Base-by-base conservation (phyloP, 2,888 invertebrate species). In the Fragum whitleyi region DNA sequence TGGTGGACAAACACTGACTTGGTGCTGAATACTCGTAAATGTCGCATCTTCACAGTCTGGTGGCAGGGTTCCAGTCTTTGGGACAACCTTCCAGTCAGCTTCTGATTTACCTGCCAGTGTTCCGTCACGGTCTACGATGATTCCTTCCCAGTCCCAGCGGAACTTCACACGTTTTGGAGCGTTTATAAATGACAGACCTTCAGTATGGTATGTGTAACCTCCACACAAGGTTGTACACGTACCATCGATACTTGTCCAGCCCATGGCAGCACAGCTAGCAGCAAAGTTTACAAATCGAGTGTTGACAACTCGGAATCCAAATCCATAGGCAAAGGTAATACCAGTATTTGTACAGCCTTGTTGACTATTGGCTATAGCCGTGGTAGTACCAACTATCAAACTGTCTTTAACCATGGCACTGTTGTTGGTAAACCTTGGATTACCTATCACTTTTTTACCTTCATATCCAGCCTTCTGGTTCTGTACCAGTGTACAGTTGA, bases 381-480 rank as follows among this genome's bases (percentile, higher is more conserved):
- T 78, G 26, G 85, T 85, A 19, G 23, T 73, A n/a, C 79, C 86
- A 59, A 82, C 84, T 62, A 86, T 86, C 21, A 86, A 72, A 47
- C 79, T 77, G 65, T 86, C 74, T 53, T 65, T 67, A 9, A 86
- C 42, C 75, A 86, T 78, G 5, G 86, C 71, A 21, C 83, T 72
- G 7, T 81, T 74, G 72, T 86, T 78, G 6, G 79, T 80, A 59
- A 74, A 81, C 0, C 32, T 47, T 21, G 82, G 78, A 11, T 65
- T 72, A 32, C 78, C 26, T 21, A 76, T 23, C 0, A 85, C 29
- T 19, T 53, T 36, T 70, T 85, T 85, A 6, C 88, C 88, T 78
- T 93, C 93, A 53, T 87, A 87, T 2, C 92, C 93, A 11, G 92
- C 90, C 14, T 82, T 81, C 61, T 91, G 86, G 79, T 93, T 93